Evolutionary conservation across 2,113 vertebrate species (phyloP).

Genomic region (Henicopernis longicauda): DNA sequence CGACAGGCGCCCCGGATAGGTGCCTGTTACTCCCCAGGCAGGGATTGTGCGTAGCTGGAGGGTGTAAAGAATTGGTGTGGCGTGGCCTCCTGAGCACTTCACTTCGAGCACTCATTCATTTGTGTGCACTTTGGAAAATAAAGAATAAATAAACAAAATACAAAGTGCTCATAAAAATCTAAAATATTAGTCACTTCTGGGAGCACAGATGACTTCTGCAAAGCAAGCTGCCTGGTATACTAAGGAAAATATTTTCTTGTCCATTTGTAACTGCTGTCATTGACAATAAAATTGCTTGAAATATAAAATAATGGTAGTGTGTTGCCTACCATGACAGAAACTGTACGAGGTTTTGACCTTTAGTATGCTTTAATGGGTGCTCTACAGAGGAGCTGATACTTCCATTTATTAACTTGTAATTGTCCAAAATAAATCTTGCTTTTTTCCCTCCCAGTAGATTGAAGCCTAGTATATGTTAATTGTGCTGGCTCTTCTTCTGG

Average conservation of each 20-base stretch:
- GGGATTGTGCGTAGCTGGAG: neutral
- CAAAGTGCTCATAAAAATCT: neutral
- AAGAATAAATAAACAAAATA: neutral
- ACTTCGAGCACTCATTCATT: neutral
- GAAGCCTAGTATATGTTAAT: slow-evolving; percentile 49
- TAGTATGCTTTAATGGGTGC: slow-evolving; percentile 39
- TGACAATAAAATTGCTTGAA: slow-evolving; percentile 60
- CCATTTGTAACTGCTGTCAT: slow-evolving; percentile 16
- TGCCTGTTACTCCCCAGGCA: neutral
- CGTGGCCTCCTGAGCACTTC: neutral
- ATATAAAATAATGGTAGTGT: slow-evolving; percentile 53
- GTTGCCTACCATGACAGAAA: slow-evolving; percentile 20
- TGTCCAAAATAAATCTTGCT: slow-evolving; percentile 52
- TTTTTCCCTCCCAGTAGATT: slow-evolving; percentile 2
- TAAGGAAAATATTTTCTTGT: slow-evolving; percentile 26
- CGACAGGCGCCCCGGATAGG: accelerated
- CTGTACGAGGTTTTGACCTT: slow-evolving; percentile 52
- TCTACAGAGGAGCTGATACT: neutral
- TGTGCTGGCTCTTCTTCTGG: slow-evolving; percentile 25
- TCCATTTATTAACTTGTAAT: slow-evolving; percentile 64
- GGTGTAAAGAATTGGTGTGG: neutral
- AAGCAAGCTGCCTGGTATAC: neutral
- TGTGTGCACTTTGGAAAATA: accelerated
- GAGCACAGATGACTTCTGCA: neutral
- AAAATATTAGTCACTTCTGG: neutral